phyloP scores from a whole-genome alignment of 1,140 invertebrate genomes.

The Sitobion miscanthi region DNA sequence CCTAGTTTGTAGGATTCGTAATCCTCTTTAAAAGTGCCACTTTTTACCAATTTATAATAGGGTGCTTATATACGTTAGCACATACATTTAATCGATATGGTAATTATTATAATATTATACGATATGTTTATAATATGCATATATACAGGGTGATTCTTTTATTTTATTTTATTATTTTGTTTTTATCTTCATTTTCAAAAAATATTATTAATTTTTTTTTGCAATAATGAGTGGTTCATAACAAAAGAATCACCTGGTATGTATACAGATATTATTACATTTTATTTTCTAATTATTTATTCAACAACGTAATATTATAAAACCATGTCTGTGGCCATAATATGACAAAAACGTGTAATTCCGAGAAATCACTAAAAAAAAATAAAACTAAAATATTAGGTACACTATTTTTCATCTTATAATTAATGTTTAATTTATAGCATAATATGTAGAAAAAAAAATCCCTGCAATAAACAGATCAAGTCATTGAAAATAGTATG shows the following conservation, averaged over 20 bases:
- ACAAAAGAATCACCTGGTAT: too few relatives aligned
- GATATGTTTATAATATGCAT: background rate
- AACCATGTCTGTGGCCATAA: background rate
- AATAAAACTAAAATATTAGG: background rate
- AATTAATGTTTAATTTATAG: background rate
- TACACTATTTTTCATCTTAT: background rate
- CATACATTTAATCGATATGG: background rate
- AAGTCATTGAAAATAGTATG: background rate
- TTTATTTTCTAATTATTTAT: background rate
- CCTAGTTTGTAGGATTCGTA: background rate
- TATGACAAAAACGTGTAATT: background rate
- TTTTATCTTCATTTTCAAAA: too few relatives aligned
- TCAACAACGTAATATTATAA: too few relatives aligned
- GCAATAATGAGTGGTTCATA: too few relatives aligned
- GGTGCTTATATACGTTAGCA: background rate
- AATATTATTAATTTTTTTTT: too few relatives aligned
- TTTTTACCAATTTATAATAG: background rate
- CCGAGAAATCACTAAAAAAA: background rate
- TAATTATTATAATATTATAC: background rate
- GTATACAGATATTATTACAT: background rate
- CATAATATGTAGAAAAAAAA: too few relatives aligned
- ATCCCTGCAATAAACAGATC: background rate
- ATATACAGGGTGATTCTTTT: too few relatives aligned
- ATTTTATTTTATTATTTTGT: too few relatives aligned
- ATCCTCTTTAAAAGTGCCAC: background rate